Base-by-base conservation (phyloP, 2,888 invertebrate genomes). In the Drosophila buzzatii region DNA sequence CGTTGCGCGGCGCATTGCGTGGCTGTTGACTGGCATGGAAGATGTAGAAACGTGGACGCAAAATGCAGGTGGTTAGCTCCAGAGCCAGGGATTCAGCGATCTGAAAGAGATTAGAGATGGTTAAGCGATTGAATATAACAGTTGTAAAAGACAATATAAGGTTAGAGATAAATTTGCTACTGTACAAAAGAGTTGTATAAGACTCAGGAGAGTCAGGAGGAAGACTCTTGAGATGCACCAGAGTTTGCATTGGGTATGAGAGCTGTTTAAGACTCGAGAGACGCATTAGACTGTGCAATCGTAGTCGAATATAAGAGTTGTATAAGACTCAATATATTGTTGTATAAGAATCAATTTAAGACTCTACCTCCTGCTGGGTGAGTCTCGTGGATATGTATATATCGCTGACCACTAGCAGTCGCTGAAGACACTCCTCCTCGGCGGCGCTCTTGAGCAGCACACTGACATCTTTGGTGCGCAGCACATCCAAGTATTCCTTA, bases 381-480 rank as follows among this genome's bases (percentile, higher is more conserved):
- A 95, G 94, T 62, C 94, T 94, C 58, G 94, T 95, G 3, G 95
- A 94, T 3, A 92, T 91, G 70, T 95, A 93, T 70, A 95, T 94
- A 86, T 95, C 95, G 73, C 94, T 94, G n/a, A 95, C 94, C 1
- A 95, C 94, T 74, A 95, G 93, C 44, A 95, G 86, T 81, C 95
- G 95, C 80, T 95, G 94, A 62, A 93, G 91, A 68, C 94, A 94
- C 80, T 94, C 93, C 49, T 94, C 94, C 14, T 94, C 92, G 14
- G 94, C 93, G 12, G 94, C 94, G 64, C 94, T 94, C 78, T 94
- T 94, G 16, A 95, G 87, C 67, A 95, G 91, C 68, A 93, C 91
- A 41, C 93, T 91, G 0, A 94, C 93, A 85, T 95, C 94, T 60
- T 93, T 93, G 39, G 94, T 93, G 1, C 93, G 93, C 41, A 95